A percentile compares a stretch with the other conserved stretches of the same genome.
Evolutionary conservation across 2,113 vertebrate species (phyloP).

Genomic region (Pterocles burchelli): DNA sequence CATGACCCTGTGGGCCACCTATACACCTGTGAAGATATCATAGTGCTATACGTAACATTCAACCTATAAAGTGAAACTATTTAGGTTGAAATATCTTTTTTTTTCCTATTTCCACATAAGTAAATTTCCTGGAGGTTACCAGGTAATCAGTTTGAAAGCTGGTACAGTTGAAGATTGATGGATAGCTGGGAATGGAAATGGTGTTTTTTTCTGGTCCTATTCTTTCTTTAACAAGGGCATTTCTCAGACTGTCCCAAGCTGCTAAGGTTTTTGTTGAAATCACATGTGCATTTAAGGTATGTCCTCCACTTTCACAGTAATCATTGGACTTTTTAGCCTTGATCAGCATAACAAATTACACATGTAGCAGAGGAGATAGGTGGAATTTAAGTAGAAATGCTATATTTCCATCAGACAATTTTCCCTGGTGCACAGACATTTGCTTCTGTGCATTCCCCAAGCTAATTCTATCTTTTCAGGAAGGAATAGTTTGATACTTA

Average conservation of each 20-base stretch:
- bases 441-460: background rate
- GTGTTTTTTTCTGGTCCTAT: background rate
- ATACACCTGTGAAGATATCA: rapidly evolving
- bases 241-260: background rate
- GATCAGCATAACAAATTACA: background rate
- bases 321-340: background rate
- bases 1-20: background rate
- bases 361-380: background rate
- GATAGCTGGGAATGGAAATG: background rate
- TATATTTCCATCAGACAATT: background rate
- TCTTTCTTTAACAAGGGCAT: background rate
- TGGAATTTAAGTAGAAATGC: background rate
- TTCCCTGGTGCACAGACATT: background rate
- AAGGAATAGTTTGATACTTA: background rate
- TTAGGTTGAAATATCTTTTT: background rate
- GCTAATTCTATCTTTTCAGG: background rate
- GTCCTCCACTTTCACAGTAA: background rate
- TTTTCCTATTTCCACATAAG: background rate
- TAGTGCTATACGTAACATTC: background rate
- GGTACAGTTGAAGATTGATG: background rate
- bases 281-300: background rate
- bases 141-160: background rate
- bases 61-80: background rate
- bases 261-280: background rate
- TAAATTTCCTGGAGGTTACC: background rate